Percentiles rank a stretch among this genome's conserved stretches.
These are phyloP conservation scores for Pristionchus maxplancki DNA, from an alignment of 2,888 invertebrate genomes.

Conservation along the genomic window DNA sequence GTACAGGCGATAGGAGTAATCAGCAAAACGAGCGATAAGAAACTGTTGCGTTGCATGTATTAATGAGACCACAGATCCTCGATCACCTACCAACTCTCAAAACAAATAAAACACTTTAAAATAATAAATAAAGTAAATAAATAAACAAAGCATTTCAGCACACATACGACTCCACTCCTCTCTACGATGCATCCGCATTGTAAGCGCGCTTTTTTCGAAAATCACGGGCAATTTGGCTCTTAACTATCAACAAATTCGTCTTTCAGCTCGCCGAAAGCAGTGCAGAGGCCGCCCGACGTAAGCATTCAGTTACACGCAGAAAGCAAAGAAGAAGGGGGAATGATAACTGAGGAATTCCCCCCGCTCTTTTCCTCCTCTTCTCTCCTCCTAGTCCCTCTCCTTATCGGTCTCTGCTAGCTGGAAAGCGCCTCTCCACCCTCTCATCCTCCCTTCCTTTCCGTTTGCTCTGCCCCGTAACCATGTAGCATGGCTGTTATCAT, in stretches of 20 bases:
- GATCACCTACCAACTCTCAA: not conserved
- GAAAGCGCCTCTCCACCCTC: not conserved
- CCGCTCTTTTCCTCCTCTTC: constrained; percentile 32
- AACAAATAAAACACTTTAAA: not conserved
- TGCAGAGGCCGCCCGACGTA: constrained; percentile 34
- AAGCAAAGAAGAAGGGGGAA: not conserved
- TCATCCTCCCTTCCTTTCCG: constrained; percentile 27
- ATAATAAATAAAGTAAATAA: not conserved
- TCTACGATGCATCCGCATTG: not conserved
- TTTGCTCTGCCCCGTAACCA: constrained; percentile 36
- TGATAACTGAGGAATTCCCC: constrained; percentile 31
- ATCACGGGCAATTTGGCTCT: not conserved
- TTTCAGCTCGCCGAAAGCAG: constrained; percentile 18
- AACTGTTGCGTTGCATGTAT: too few species aligned
- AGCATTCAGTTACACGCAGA: not conserved
- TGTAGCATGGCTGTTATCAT: constrained; percentile 37
- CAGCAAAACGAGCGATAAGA: too few species aligned
- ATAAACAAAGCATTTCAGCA: constrained; percentile 46
- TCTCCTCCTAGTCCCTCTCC: not conserved
- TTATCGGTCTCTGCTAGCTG: not conserved
- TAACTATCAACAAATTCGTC: not conserved
- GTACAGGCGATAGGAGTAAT: not conserved
- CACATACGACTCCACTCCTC: constrained; percentile 26
- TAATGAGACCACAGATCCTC: too few species aligned
- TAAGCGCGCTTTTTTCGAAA: constrained; percentile 1